These are phyloP conservation scores for Rhinophrynus dorsalis DNA, from an alignment of 2,797 vertebrate species.

Conservation along the genomic window DNA sequence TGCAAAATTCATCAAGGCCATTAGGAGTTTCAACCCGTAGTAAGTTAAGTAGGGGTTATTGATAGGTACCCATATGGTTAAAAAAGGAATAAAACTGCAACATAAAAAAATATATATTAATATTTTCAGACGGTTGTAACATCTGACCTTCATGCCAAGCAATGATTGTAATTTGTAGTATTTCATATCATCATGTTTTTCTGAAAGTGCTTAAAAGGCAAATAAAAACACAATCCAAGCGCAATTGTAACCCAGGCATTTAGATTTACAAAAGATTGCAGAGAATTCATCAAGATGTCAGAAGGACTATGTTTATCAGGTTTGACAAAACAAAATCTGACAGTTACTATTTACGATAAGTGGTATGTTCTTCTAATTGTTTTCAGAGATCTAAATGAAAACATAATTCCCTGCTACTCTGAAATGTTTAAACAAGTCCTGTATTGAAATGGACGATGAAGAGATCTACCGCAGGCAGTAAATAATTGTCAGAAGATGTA, in stretches of 20 bases:
- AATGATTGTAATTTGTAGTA: slow-evolving; percentile 72
- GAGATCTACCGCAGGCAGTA: slow-evolving; percentile 35
- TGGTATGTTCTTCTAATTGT: slow-evolving; percentile 74
- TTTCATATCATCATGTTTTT: slow-evolving; percentile 66
- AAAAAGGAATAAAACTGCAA: no score
- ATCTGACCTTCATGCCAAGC: slow-evolving; percentile 59
- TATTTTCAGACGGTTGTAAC: slow-evolving; percentile 60
- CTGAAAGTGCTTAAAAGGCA: slow-evolving; percentile 70
- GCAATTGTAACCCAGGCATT: slow-evolving; percentile 73
- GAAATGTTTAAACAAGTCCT: slow-evolving; percentile 23
- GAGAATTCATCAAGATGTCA: slow-evolving; percentile 77
- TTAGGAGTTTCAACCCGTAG: no score
- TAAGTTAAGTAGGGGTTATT: no score
- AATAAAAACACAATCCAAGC: slow-evolving; percentile 69
- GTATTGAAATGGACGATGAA: slow-evolving; percentile 50
- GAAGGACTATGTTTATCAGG: slow-evolving; percentile 76
- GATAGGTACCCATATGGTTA: no score
- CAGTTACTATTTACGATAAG: slow-evolving; percentile 76
- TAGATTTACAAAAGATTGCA: slow-evolving; percentile 69
- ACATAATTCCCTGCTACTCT: slow-evolving; percentile 68
- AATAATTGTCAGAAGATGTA: slow-evolving; percentile 41
- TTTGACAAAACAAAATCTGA: slow-evolving; percentile 77
- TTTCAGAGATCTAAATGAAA: slow-evolving; percentile 74
- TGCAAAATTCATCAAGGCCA: no score
- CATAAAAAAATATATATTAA: slow-evolving; percentile 34